Evolutionary conservation across 2,888 invertebrate genomes (phyloP).

Genomic region (Xestia sexstrigata): DNA sequence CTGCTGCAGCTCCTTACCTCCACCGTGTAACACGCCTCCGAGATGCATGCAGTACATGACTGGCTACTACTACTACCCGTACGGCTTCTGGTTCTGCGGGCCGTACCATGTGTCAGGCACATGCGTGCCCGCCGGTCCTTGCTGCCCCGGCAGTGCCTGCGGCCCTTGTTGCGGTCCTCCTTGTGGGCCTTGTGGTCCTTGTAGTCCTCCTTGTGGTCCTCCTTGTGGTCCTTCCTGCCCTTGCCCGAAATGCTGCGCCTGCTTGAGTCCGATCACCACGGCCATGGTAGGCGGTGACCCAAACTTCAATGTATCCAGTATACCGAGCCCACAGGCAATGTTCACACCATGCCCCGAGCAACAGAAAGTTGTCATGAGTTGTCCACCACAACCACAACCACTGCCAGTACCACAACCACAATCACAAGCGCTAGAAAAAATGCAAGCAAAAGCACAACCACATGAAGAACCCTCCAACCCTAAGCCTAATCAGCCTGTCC

Average conservation of each 20-base stretch:
- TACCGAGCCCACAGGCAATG: neutral
- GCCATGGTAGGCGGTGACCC: constrained; percentile 22
- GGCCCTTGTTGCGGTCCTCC: constrained; percentile 22
- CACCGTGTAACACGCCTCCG: constrained; percentile 80
- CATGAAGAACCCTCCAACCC: neutral
- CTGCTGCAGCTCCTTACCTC: constrained; percentile 72
- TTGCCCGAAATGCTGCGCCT: constrained; percentile 52
- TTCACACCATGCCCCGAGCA: neutral
- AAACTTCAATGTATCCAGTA: too few species aligned
- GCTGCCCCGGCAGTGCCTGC: constrained; percentile 62
- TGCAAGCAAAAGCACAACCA: neutral
- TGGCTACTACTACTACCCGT: constrained; percentile 86
- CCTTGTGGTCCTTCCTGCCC: constrained; percentile 56
- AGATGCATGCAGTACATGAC: constrained; percentile 83
- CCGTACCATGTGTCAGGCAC: constrained; percentile 81
- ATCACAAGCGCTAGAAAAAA: neutral
- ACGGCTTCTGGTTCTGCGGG: constrained; percentile 85
- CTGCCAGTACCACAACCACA: too few species aligned
- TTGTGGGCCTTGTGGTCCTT: constrained; percentile 31
- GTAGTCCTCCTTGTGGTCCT: constrained; percentile 48
- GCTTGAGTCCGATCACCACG: constrained; percentile 26
- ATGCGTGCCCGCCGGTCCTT: constrained; percentile 72
- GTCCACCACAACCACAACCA: neutral
- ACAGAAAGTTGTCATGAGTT: neutral
- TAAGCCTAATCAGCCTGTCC: neutral